Base-by-base conservation (phyloP, 2,888 invertebrate species). In the Horisme vitalbata region DNA sequence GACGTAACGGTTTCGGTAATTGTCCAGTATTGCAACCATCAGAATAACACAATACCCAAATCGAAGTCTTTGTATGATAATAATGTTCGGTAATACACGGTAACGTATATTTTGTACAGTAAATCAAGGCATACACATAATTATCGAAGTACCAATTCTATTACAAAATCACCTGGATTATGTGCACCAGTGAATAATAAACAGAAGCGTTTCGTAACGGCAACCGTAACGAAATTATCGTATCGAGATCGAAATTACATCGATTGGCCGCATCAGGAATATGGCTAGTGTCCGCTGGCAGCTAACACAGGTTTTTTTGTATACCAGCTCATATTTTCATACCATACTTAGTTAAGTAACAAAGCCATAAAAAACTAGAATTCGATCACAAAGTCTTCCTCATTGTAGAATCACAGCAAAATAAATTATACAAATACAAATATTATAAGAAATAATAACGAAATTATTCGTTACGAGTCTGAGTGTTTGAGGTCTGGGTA, bases 191-290 rank as follows among this genome's bases (percentile, higher is more conserved):
- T 43, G 33, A 23, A 26, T 41, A 21, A 41, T 33, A 33, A 33
- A 27, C 32, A 47, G 45, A 31, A 9, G 32, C 36, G 41, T 64
- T 65, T 63, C 56, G 61, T 58, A 64, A 61, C 38, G 33, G 52
- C 54, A 61, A 57, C 50, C 44, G 57, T 55, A 57, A 57, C 55
- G 32, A 41, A 47, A 52, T 56, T 56, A 56, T 54, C 52, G 53
- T 35, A 38, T 44, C 43, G 37, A 45, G 47, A 55, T 55, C 51
- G 49, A 44, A 51, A 48, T 53, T 31, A 48, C 43, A 52, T 52
- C 48, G 56, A 55, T 57, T 8, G 27, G 20, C 8, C 11, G 14
- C 10, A 30, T 23, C 10, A 7, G 5, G 2, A 10, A 0, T 18
- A 5, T 13, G 10, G 47, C 36, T 37, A 50, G 46, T 34, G 60